A percentile compares a stretch with the other conserved stretches of the same genome.
Evolutionary conservation across 2,797 vertebrate species (phyloP).

Genomic region (Microctenopoma lineatum): DNA sequence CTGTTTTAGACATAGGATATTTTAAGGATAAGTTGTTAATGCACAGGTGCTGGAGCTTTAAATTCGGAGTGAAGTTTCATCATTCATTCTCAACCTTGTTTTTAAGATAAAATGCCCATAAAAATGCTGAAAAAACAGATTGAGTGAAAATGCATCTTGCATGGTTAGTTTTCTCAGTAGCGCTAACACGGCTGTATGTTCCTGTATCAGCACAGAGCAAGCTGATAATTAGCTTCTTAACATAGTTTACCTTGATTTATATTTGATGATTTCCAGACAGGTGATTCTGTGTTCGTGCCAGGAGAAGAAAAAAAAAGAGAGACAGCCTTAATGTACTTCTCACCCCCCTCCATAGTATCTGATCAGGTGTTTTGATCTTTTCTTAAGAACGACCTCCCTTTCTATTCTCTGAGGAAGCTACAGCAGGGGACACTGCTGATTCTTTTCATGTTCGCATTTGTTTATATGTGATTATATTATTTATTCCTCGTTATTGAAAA

Average conservation of each 20-base stretch:
- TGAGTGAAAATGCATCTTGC: too few relatives aligned
- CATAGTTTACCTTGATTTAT: conserved; percentile 20
- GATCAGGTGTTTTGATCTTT: conserved; percentile 1
- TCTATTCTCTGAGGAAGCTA: neutral
- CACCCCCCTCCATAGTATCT: conserved; percentile 1
- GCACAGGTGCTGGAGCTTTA: too few relatives aligned
- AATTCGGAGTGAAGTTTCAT: too few relatives aligned
- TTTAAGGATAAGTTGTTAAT: too few relatives aligned
- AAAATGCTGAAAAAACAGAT: too few relatives aligned
- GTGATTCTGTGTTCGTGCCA: conserved; percentile 12
- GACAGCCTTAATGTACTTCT: neutral
- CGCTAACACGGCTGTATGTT: neutral
- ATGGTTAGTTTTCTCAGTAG: too few relatives aligned
- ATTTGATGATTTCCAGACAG: conserved; percentile 9
- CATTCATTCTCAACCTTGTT: too few relatives aligned
- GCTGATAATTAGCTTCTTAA: neutral
- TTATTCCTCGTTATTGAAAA: neutral
- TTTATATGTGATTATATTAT: neutral
- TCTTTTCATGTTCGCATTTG: conserved; percentile 6
- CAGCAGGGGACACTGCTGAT: neutral
- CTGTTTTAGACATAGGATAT: too few relatives aligned
- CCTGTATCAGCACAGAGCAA: neutral
- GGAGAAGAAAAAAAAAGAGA: neutral
- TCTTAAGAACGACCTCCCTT: neutral
- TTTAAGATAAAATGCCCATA: too few relatives aligned